phyloP scores from a whole-genome alignment of 2,888 invertebrate species.

The Ichneumoninae sp. region DNA sequence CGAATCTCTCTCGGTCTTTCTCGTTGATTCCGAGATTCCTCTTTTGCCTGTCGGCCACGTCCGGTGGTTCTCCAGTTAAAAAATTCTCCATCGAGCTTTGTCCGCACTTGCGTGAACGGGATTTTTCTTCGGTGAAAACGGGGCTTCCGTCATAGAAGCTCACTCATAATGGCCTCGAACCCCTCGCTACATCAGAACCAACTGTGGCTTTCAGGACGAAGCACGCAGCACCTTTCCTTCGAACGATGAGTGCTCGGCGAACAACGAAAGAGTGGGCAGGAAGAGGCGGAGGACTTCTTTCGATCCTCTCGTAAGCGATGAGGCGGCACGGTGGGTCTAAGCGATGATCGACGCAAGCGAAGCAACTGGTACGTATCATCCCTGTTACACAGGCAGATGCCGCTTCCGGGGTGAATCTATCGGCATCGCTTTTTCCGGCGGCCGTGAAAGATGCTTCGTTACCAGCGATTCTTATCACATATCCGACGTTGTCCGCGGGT shows the following conservation, averaged over 20 bases:
- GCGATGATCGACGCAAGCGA: slow-evolving; percentile 60
- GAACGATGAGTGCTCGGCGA: slow-evolving; percentile 17
- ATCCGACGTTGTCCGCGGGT: neutral
- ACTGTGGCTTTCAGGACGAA: neutral
- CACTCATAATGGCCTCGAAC: neutral
- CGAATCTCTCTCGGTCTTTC: slow-evolving; percentile 35
- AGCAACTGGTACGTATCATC: slow-evolving; percentile 61
- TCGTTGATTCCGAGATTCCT: slow-evolving; percentile 25
- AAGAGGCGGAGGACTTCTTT: slow-evolving; percentile 28
- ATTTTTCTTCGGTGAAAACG: neutral
- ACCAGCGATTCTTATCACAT: slow-evolving; percentile 6
- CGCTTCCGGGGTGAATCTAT: neutral
- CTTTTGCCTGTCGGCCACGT: neutral
- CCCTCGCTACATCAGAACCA: neutral
- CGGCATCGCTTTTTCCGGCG: neutral
- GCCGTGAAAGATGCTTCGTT: neutral
- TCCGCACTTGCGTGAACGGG: neutral
- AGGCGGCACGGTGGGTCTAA: slow-evolving; percentile 46
- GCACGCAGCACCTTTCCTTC: neutral
- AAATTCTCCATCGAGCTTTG: neutral
- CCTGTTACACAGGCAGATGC: neutral
- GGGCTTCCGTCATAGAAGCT: neutral
- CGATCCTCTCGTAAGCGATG: slow-evolving; percentile 59
- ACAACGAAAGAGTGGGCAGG: slow-evolving; percentile 1
- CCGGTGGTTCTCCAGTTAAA: neutral